These are phyloP conservation scores for Miniopterus natalensis DNA, from an alignment of 2,113 vertebrate genomes.

Conservation along the genomic window DNA sequence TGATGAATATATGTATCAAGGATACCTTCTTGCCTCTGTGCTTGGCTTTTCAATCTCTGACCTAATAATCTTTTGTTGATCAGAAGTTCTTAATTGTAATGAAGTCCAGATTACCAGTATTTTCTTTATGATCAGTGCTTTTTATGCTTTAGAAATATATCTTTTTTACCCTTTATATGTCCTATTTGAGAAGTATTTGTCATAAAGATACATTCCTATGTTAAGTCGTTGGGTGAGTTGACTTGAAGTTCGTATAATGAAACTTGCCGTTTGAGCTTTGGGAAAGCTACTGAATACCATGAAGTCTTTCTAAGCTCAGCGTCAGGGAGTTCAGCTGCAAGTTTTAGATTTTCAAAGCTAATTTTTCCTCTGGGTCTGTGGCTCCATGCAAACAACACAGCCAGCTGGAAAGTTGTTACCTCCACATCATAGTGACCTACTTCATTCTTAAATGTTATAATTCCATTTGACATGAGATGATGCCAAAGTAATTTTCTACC, in stretches of 20 bases:
- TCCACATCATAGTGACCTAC: slow-evolving; percentile 94
- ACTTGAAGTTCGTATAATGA: slow-evolving; percentile 96
- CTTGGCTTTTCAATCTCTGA: slow-evolving; percentile 11
- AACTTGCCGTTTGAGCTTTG: slow-evolving; percentile 99
- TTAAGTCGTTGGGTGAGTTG: slow-evolving; percentile 96
- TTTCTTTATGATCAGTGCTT: not conserved
- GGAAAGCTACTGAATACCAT: slow-evolving; percentile 99
- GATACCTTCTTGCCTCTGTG: not conserved
- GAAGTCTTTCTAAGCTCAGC: slow-evolving; percentile 98
- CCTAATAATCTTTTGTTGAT: not conserved
- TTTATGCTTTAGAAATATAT: not conserved
- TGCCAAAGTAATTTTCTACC: slow-evolving; percentile 99
- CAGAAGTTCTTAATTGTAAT: not conserved
- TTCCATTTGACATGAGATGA: slow-evolving; percentile 99
- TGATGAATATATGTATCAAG: not conserved
- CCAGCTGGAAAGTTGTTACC: slow-evolving; percentile 98
- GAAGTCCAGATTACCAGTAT: not conserved
- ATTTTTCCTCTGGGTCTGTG: slow-evolving; percentile 99
- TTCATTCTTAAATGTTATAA: slow-evolving; percentile 93
- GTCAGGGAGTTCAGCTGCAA: slow-evolving; percentile 98
- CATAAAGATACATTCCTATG: not conserved
- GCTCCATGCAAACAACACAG: slow-evolving; percentile 99
- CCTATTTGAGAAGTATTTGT: not conserved
- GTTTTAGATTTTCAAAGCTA: slow-evolving; percentile 99
- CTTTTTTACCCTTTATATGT: not conserved